Evolutionary conservation across 2,888 invertebrate species (phyloP).

Genomic region (Eilema depressum): DNA sequence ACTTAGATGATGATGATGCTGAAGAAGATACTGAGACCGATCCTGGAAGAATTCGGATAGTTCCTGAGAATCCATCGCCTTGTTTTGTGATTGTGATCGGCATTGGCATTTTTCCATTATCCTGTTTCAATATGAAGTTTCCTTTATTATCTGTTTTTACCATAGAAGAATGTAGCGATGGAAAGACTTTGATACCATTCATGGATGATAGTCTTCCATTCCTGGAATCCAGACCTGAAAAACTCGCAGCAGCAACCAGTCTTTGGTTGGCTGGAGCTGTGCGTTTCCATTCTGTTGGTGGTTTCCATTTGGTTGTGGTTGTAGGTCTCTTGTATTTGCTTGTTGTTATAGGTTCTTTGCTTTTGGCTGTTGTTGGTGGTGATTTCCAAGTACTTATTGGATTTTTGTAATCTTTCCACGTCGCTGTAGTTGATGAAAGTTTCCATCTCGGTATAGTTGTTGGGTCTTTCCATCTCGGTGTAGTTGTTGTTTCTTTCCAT

Average conservation of each 20-base stretch:
- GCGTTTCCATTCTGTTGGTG: slow-evolving; percentile 13
- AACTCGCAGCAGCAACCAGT: slow-evolving; percentile 64
- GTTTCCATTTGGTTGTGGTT: slow-evolving; percentile 7
- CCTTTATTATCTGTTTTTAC: slow-evolving; percentile 45
- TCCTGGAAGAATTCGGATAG: slow-evolving; percentile 65
- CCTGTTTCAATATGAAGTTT: slow-evolving; percentile 40
- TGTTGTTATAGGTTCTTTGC: slow-evolving; percentile 6
- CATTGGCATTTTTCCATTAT: slow-evolving; percentile 43
- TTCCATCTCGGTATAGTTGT: too few relatives aligned
- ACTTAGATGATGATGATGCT: slow-evolving; percentile 60
- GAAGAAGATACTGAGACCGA: slow-evolving; percentile 66
- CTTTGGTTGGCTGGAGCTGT: slow-evolving; percentile 43
- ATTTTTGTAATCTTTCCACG: not conserved
- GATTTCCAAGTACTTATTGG: not conserved
- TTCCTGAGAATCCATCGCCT: slow-evolving; percentile 63
- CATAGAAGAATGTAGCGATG: slow-evolving; percentile 48
- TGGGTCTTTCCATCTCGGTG: not conserved
- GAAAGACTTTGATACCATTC: slow-evolving; percentile 65
- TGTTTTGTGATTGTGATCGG: slow-evolving; percentile 61
- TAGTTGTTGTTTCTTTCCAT: not conserved
- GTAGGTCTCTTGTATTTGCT: slow-evolving; percentile 6
- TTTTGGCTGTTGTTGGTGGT: not conserved
- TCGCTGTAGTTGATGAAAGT: too few relatives aligned
- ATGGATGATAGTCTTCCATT: slow-evolving; percentile 69
- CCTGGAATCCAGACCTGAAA: slow-evolving; percentile 65